Evolutionary conservation across 2,113 vertebrate genomes (phyloP), one percentile per base, ranked within the genome.

Genomic region (Noctilio leporinus): DNA sequence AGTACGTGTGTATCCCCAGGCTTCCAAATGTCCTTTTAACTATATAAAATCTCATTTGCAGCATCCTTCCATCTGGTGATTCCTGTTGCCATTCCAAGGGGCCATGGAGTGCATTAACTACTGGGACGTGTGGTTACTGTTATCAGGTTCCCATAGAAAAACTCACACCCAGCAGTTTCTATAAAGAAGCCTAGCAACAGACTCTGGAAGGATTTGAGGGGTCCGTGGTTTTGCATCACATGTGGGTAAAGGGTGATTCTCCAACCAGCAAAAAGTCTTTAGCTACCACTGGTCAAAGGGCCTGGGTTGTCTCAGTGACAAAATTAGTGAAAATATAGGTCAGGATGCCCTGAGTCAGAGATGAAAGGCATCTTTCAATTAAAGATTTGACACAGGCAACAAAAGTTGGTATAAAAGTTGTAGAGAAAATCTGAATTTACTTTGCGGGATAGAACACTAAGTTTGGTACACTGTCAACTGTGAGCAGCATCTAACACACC

Each of bases 1-100:
- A 89, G 35, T 70, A 7, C 67, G 49, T 28, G 26, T 14, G 33
- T 57, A 73, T 59, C 57, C 20, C 49, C 51, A 89, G 72, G 93
- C 78, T 85, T 93, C 38, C 80, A 96, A 86, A 87, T 87, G 67
- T 87, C 77, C 70, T 87, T 87, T 90, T 55, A 89, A 90, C 73
- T 84, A 51, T 43, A n/a, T 77, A 91, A 94, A 93, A 80, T 47
- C 55, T 86, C 38, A 95, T 83, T 88, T 62, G 35, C 51, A 93
- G 49, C 26, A 88, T 77, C 49, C 77, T 83, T 94, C 86, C 57
- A 82, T 88, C 67, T 86, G 78, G 72, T 91, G 82, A 72, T 19
- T 85, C 82, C 81, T 76, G 24, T 33, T 94, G 78, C 73, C 93
- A 45, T 93, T 93, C 73, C 80, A 51, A 91, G 82, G 49, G 86